A percentile compares a stretch with the other conserved stretches of the same genome.
Conservation (phyloP, 2,797 vertebrate species). For the Mycteria americana region DNA sequence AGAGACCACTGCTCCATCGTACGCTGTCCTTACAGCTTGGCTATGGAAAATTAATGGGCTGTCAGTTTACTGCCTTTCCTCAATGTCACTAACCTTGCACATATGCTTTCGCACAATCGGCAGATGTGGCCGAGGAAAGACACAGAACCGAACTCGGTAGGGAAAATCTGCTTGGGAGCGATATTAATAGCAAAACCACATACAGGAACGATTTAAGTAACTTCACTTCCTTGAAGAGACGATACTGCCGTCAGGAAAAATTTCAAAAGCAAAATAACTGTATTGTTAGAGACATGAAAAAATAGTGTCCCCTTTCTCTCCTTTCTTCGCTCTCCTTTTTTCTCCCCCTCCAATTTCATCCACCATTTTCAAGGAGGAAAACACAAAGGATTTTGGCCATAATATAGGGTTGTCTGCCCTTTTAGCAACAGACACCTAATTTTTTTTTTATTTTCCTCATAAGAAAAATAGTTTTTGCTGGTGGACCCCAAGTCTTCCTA, state of each 20-base stretch:
- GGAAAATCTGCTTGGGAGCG: constrained; percentile 52
- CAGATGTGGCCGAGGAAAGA: constrained; percentile 34
- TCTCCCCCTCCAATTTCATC: neutral
- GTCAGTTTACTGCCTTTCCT: constrained; percentile 17
- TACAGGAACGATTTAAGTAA: constrained; percentile 14
- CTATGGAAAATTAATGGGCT: accelerated
- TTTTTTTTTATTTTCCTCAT: neutral
- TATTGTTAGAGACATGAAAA: neutral
- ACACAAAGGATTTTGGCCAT: neutral
- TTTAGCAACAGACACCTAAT: neutral
- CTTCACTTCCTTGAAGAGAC: neutral
- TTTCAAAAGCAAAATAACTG: neutral
- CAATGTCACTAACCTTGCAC: neutral
- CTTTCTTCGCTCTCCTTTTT: neutral
- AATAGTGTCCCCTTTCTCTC: accelerated
- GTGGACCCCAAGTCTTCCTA: neutral
- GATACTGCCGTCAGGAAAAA: neutral
- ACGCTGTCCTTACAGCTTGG: neutral
- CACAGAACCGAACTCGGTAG: constrained; percentile 25
- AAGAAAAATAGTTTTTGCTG: neutral
- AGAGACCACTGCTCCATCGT: neutral
- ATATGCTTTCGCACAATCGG: neutral
- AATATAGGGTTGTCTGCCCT: neutral
- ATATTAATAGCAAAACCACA: constrained; percentile 60
- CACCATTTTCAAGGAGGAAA: neutral